A percentile compares a stretch with the other conserved stretches of the same genome.
Conservation (phyloP, 2,113 vertebrate species). For the Nibea albiflora region DNA sequence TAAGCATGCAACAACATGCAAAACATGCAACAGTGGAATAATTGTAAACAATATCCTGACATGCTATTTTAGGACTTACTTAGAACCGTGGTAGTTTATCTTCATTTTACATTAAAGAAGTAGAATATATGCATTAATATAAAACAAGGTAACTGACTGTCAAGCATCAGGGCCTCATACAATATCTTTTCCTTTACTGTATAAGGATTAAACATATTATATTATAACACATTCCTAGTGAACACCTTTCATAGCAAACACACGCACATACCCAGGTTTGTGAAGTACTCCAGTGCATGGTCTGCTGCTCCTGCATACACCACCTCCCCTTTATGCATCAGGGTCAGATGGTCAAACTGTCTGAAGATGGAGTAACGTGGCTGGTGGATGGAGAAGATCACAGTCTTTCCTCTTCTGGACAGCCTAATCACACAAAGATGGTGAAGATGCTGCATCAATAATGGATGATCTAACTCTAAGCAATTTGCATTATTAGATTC, state of each 20-base stretch:
- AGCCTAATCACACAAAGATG: constrained; percentile 68
- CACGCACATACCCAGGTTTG: constrained; percentile 68
- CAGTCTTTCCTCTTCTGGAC: constrained; percentile 82
- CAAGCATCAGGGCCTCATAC: background rate
- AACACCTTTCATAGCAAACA: background rate
- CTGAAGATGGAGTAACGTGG: constrained; percentile 87
- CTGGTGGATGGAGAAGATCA: constrained; percentile 89
- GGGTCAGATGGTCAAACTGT: constrained; percentile 84
- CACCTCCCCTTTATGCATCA: constrained; percentile 85
- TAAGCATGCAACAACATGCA: background rate
- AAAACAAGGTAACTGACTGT: background rate
- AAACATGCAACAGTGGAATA: background rate
- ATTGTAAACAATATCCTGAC: background rate
- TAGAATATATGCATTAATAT: background rate
- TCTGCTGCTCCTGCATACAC: constrained; percentile 79
- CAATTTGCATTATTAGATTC: background rate
- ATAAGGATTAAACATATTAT: background rate
- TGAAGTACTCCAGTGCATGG: constrained; percentile 80
- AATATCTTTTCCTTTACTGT: background rate
- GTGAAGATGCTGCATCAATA: background rate
- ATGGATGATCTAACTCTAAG: background rate
- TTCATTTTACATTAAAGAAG: background rate
- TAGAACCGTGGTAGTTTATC: background rate
- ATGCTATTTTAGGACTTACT: background rate
- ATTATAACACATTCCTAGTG: background rate